Base-by-base conservation (phyloP, 2,888 invertebrate species). In the Scaeva pyrastri region DNA sequence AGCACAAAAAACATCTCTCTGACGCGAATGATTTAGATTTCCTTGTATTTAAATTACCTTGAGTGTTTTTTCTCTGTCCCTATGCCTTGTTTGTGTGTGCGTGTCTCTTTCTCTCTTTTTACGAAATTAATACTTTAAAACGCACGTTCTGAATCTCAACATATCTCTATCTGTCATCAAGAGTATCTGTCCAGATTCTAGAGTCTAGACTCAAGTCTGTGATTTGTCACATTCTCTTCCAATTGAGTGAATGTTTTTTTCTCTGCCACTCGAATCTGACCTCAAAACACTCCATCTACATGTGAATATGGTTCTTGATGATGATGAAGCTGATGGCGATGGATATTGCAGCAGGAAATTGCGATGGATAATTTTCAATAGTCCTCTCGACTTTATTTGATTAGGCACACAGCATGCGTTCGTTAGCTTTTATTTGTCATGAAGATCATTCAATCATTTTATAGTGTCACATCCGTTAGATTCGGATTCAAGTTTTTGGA, bases 171-270 rank as follows among this genome's bases (percentile, higher is more conserved):
- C 39, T 60, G 19, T 21, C 68, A 74, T 74, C 74, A 80, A 68
- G 31, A 7, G 74, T 70, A 41, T 73, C 31, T 62, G 26, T 71
- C 77, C 73, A 64, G 16, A 52, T 52, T 52, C 52, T 52, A 52
- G 26, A 62, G 83, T 83, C 83, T 83, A 83, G 83, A 83, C 83
- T 78, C 50, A 56, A 78, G 83, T 79, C 83, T 78, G 70, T 19
- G 45, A 79, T 79, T 74, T 79, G 78, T 71, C 78, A 73, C 52
- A 43, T 55, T 68, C 58, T 50, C 36, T 41, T 78, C 73, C 75
- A 76, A 66, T 71, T 81, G 76, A 71, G 76, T 62, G 68, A 74
- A 60, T 76, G 41, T 72, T 64, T 21, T n/a, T 55, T 60, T 43
- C 48, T 64, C 55, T 31, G 48, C 64, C 75, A 50, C 66, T 77